These are phyloP conservation scores for Anolis carolinensis DNA, from an alignment of 2,113 vertebrate species.

Conservation along the genomic window DNA sequence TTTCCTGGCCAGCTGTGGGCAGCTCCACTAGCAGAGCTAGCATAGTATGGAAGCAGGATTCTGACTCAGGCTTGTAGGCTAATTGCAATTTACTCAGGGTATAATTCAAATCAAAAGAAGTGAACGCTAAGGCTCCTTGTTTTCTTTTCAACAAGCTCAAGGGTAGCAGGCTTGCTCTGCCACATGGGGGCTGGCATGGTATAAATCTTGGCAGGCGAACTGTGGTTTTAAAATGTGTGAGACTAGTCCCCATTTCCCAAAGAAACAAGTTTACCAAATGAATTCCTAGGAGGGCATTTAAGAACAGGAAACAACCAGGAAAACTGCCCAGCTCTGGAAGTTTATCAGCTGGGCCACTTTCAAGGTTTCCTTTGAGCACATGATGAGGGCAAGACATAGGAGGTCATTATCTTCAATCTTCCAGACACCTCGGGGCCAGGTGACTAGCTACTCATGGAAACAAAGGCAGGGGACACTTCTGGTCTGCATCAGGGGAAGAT, in stretches of 20 bases:
- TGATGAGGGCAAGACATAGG: background rate
- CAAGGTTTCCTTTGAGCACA: fast-evolving
- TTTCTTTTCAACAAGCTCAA: background rate
- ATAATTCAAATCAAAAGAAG: background rate
- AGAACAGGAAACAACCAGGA: background rate
- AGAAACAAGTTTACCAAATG: background rate
- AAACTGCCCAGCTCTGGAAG: background rate
- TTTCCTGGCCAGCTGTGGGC: too few species aligned
- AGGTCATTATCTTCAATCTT: too few species aligned
- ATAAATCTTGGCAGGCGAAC: background rate
- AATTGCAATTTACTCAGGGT: too few species aligned
- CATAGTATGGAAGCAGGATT: too few species aligned
- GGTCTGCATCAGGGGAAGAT: background rate
- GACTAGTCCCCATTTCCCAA: fast-evolving
- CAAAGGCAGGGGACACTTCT: background rate
- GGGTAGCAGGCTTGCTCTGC: background rate
- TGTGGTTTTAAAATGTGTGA: background rate
- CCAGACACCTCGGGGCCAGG: too few species aligned
- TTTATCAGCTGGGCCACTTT: too few species aligned
- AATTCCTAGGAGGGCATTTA: background rate
- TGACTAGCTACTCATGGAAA: background rate
- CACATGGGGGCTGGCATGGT: background rate
- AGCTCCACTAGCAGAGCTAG: too few species aligned
- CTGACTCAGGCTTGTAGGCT: too few species aligned
- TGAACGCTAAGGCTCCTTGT: too few species aligned